These are phyloP conservation scores for Macrochelys suwanniensis DNA, from an alignment of 2,797 vertebrate species.

Conservation along the genomic window DNA sequence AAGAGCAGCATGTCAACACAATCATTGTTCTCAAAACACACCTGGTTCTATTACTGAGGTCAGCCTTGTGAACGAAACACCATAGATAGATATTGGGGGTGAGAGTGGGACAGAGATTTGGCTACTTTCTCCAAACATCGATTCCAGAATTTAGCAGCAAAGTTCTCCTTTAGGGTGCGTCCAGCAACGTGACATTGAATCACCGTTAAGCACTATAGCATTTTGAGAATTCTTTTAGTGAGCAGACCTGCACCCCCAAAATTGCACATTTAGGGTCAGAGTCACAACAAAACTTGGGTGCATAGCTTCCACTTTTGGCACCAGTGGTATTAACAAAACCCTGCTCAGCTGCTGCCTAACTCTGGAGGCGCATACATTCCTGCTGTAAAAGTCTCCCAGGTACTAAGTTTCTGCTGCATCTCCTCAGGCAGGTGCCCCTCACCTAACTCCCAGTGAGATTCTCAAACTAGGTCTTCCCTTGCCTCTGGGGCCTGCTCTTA, in stretches of 20 bases:
- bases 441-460: too few relatives aligned
- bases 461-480: too few relatives aligned
- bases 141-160: background rate
- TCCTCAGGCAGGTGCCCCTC: too few relatives aligned
- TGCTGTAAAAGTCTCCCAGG: too few relatives aligned
- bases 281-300: too few relatives aligned
- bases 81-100: background rate
- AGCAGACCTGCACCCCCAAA: background rate
- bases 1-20: background rate
- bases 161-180: background rate
- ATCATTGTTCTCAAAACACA: background rate
- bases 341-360: too few relatives aligned
- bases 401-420: too few relatives aligned
- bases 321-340: too few relatives aligned
- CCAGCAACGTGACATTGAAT: background rate
- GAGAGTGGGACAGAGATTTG: background rate
- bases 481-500: too few relatives aligned
- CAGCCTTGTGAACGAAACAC: background rate
- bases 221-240: background rate
- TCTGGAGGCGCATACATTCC: too few relatives aligned
- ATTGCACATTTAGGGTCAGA: background rate
- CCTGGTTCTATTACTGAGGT: fast-evolving
- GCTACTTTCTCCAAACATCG: background rate
- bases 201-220: background rate
- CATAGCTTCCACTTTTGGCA: too few relatives aligned